Evolutionary conservation across 1,140 invertebrate genomes (phyloP).

Genomic region (Leptopilina boulardi): DNA sequence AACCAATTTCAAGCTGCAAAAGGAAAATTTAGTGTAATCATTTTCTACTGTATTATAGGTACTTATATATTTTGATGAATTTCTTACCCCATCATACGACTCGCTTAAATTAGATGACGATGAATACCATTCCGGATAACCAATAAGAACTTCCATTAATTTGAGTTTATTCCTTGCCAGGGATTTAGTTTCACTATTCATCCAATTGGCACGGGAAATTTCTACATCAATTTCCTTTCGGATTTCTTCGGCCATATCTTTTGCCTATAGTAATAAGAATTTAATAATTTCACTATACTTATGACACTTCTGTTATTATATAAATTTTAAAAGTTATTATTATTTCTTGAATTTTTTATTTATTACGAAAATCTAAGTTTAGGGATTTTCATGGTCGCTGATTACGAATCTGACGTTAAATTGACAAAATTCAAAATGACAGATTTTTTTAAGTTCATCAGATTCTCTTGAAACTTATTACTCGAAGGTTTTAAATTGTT

Average conservation of each 20-base stretch:
- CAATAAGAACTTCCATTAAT: background rate
- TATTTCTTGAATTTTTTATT: too few species aligned
- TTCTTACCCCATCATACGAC: background rate
- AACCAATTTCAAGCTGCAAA: background rate
- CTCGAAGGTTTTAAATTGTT: too few species aligned
- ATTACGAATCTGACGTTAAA: too few species aligned
- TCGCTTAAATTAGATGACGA: background rate
- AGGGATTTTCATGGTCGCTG: too few species aligned
- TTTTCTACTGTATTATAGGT: background rate
- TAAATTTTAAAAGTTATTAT: too few species aligned
- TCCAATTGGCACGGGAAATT: background rate
- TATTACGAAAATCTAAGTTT: too few species aligned
- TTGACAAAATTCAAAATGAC: too few species aligned
- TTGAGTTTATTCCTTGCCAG: background rate
- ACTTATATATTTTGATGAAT: background rate
- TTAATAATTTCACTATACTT: background rate
- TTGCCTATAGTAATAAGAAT: background rate
- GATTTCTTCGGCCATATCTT: background rate
- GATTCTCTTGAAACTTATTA: too few species aligned
- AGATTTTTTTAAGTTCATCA: too few species aligned
- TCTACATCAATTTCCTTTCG: conserved; percentile 4
- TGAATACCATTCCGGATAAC: background rate
- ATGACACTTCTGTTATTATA: too few species aligned
- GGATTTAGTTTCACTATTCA: background rate
- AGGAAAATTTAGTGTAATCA: background rate